Evolutionary conservation across 2,797 vertebrate genomes (phyloP), one percentile per base, ranked within the genome.

Genomic region (Bradypodion pumilum): DNA sequence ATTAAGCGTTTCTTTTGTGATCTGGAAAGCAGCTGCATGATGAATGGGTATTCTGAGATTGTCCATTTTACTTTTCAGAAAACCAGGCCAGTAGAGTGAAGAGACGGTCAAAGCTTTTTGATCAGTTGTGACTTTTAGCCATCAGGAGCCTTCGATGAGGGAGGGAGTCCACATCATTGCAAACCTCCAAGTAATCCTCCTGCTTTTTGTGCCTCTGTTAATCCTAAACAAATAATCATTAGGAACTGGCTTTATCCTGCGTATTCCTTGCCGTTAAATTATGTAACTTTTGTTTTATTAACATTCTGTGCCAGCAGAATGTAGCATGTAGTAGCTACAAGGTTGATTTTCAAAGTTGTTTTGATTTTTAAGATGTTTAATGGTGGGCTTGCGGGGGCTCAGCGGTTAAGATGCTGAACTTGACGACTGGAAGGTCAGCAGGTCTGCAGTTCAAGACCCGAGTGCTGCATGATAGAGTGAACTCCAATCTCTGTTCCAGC

Each of bases 191-290:
- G 91, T 95, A 94, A 95, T 94, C 93, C 91, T 95, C 93, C 91
- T 91, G 90, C 1, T 90, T 91, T 93, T 94, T n/a, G 90, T 76
- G 59, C 70, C 1, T 21, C 81, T 83, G 87, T 91, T 95, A 95
- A 95, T 95, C 93, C 92, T 86, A 89, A 84, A 85, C 85, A 94
- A 93, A 92, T 93, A 93, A 93, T 95, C 92, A 92, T 92, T 91
- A 93, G 92, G 92, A 89, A 92, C 92, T 91, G 88, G 52, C 32
- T 84, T 73, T 72, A 84, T 84, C 75, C 76, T 62, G n/a, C 59
- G 78, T 78, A 84, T n/a, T 63, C n/a, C 23, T 49, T 49, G 9
- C 15, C 62, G 66, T 5, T 62, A 84, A 84, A 84, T 84, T 84
- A 84, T 62, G 32, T 63, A 84, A 84, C 68, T 35, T 13, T 82